phyloP scores from a whole-genome alignment of 2,888 invertebrate genomes.

The Catocala sponsa region DNA sequence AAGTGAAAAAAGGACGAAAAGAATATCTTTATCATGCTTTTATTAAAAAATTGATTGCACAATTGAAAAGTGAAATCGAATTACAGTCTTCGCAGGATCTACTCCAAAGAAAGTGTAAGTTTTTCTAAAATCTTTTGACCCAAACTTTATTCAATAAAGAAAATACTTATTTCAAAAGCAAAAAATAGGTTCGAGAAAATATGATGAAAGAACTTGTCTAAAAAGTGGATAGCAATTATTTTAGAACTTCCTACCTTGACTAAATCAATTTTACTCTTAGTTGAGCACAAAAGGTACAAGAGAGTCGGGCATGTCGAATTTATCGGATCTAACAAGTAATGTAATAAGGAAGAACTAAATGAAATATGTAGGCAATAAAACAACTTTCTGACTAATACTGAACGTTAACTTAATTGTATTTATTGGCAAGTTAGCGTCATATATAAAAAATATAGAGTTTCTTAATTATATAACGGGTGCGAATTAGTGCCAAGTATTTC shows the following conservation, averaged over 20 bases:
- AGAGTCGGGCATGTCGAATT: constrained; percentile 40
- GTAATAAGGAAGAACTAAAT: constrained; percentile 15
- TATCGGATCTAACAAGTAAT: constrained; percentile 32
- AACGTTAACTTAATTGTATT: constrained; percentile 21
- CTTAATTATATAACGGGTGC: no score
- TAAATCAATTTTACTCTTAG: constrained; percentile 48
- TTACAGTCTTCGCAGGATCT: neutral
- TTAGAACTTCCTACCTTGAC: constrained; percentile 48
- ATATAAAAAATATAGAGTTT: no score
- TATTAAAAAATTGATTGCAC: neutral
- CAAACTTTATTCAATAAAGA: constrained; percentile 47
- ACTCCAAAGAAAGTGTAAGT: constrained; percentile 8
- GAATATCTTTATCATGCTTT: neutral
- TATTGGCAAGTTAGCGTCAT: constrained; percentile 15
- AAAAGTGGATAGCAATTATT: constrained; percentile 48
- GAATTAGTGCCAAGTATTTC: no score
- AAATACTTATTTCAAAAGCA: constrained; percentile 38
- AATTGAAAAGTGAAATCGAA: constrained; percentile 1
- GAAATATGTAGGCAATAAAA: constrained; percentile 25
- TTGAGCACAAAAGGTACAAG: constrained; percentile 22
- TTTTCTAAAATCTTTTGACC: constrained; percentile 30
- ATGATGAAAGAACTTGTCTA: constrained; percentile 37
- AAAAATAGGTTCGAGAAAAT: constrained; percentile 40
- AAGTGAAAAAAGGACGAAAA: neutral
- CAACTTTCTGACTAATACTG: constrained; percentile 23